Base-by-base conservation (phyloP, 2,888 invertebrate species). In the Pogonocherus hispidulus region DNA sequence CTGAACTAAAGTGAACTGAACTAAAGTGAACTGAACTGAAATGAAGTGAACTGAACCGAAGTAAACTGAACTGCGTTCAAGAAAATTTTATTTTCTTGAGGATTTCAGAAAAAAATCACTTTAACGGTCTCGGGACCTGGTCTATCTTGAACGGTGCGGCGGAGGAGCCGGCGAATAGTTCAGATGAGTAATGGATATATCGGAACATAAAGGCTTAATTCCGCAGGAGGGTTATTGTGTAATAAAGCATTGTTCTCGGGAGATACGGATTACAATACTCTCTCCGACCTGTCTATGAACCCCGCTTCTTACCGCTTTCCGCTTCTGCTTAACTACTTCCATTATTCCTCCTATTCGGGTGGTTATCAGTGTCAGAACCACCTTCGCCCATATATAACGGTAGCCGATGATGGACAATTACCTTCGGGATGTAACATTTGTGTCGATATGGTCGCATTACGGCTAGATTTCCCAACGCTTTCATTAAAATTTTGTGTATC, bases 221-320 rank as follows among this genome's bases (percentile, higher is more conserved):
- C 83, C 83, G 79, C 82, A 82, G 80, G 81, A 82, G 84, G 84
- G 84, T 84, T 83, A 84, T 84, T 84, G 84, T 84, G 83, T 84
- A 84, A 84, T 85, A 84, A 84, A 83, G 83, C 84, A 84, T 85
- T 85, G 84, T 85, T 84, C 85, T 84, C 84, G 76, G 73, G 84
- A 84, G 84, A 80, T 84, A 84, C 80, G 82, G 83, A 83, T 76
- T 78, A 76, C 78, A 77, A 76, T 77, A 74, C 81, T 79, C 80
- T 76, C 81, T 79, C 80, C 76, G 78, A 80, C 79, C 80, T 81
- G 79, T 81, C 81, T 79, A 80, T 81, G 78, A 77, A 76, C 74
- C 75, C 70, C 59, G 78, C 79, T 81, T 81, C 81, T 81, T 81
- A 78, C 76, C 66, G 74, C 76, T 78, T 76, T 78, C 79, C 76